phyloP scores from a whole-genome alignment of 1,140 invertebrate genomes.

The Mamestra configurata region DNA sequence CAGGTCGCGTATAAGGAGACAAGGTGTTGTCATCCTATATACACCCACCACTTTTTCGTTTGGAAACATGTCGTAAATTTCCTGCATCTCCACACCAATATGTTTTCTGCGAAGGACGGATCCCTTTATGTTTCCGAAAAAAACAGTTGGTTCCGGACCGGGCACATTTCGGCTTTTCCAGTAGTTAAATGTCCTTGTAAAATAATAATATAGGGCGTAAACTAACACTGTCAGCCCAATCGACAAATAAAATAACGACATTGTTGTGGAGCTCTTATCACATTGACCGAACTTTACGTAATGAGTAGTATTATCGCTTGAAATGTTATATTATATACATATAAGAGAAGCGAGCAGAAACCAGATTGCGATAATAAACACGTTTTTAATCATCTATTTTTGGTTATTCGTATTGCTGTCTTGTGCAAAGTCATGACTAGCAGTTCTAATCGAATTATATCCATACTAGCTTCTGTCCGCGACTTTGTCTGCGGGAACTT shows the following conservation, averaged over 20 bases:
- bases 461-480: too few species aligned
- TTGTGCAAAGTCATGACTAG: too few species aligned
- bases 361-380: not conserved
- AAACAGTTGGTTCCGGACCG: too few species aligned
- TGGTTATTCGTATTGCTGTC: too few species aligned
- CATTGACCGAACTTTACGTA: not conserved
- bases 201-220: constrained; percentile 53
- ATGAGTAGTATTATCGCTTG: not conserved
- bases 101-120: constrained; percentile 55
- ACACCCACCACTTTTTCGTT: constrained; percentile 73
- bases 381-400: too few species aligned
- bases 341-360: not conserved
- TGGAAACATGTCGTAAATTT: constrained; percentile 64
- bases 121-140: constrained; percentile 64
- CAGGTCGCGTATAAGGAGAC: constrained; percentile 87
- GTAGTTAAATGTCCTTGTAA: too few species aligned
- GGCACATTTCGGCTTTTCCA: too few species aligned
- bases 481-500: too few species aligned
- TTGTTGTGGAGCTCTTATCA: constrained; percentile 1
- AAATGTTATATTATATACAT: too few species aligned
- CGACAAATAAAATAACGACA: not conserved
- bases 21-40: too few species aligned
- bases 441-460: too few species aligned
- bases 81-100: constrained; percentile 53
- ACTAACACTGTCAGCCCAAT: constrained; percentile 12